Percentiles rank a stretch among this genome's conserved stretches.
phyloP scores from a whole-genome alignment of 2,888 invertebrate genomes.

The Sthenelais limicola region DNA sequence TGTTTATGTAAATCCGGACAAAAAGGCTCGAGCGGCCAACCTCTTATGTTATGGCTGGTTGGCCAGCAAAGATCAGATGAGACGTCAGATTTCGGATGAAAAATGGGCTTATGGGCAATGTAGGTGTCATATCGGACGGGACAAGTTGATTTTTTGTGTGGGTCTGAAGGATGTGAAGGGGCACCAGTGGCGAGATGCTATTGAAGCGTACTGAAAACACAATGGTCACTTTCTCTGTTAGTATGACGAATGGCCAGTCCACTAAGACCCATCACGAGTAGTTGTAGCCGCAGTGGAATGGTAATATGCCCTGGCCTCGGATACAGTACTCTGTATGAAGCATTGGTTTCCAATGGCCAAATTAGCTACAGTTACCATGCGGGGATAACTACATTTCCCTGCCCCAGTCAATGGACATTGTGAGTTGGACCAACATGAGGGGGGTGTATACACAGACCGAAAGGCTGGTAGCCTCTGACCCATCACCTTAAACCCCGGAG shows the following conservation, averaged over 20 bases:
- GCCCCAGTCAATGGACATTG: background rate
- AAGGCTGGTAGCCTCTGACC: background rate
- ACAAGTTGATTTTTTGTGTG: constrained; percentile 28
- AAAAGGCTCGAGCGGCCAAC: constrained; percentile 16
- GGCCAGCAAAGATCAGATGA: constrained; percentile 30
- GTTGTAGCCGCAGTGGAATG: too few species aligned
- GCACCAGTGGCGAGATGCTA: constrained; percentile 12
- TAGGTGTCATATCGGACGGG: background rate
- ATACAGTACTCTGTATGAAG: too few species aligned
- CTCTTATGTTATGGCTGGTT: constrained; percentile 33
- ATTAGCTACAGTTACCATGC: too few species aligned
- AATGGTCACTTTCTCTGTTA: constrained; percentile 22
- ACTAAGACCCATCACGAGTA: background rate
- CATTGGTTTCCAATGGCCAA: too few species aligned
- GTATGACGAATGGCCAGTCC: constrained; percentile 23
- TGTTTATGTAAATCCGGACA: constrained; percentile 37
- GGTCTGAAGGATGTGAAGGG: constrained; percentile 10
- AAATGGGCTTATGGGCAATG: constrained; percentile 7
- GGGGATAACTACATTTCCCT: constrained; percentile 2
- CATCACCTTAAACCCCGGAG: constrained; percentile 1
- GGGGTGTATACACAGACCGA: background rate
- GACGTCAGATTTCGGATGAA: constrained; percentile 35
- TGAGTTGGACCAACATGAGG: constrained; percentile 1
- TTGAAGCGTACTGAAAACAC: constrained; percentile 12
- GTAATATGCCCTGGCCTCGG: too few species aligned